Evolutionary conservation across 1,140 invertebrate species (phyloP), one percentile per base, ranked within the genome.

Genomic region (Laodelphax striatellus): DNA sequence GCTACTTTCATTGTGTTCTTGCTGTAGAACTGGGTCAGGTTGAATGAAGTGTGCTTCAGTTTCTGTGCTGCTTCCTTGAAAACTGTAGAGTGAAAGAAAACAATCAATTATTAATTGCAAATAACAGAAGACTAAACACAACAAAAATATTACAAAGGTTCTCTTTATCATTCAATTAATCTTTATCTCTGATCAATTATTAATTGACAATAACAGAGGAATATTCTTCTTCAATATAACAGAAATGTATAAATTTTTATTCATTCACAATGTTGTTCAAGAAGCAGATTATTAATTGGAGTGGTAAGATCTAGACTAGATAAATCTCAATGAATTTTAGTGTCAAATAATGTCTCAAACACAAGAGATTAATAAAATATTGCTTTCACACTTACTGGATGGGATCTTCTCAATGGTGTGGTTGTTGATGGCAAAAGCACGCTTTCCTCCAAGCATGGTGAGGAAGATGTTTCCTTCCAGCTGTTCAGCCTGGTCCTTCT

Each of bases 391-490:
- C 71, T 71, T 65, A 77, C 73, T 0, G 19, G 67, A 6, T 3
- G 74, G 72, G 3, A 80, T 46, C 38, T 72, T 63, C 31, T 79
- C 68, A 1, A 86, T 60, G 8, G 79, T 78, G 21, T 76, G 65
- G 62, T 80, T 79, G 66, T 80, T 78, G 56, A 83, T 79, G 2
- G 82, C 66, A 24, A 77, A 76, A 59, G 78, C 79, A 57, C 70
- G 65, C 58, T 76, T 71, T 6, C 67, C 65, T 55, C 74, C 76
- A 41, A 72, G 63, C 4, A 72, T 46, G 41, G 76, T 71, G 0
- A 76, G 17, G 19, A 75, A 71, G 4, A 84, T 17, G 41, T 75
- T 70, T 16, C 76, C 80, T 75, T 84, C 83, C 0, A 86, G 55
- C 58, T 79, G 75, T 63, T 81, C 71, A 0, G 61, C n/a, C 59